Percentiles rank a stretch among this genome's conserved stretches.
These are phyloP conservation scores for Eristalinus sepulchralis DNA, from an alignment of 2,888 invertebrate species.

Conservation along the genomic window DNA sequence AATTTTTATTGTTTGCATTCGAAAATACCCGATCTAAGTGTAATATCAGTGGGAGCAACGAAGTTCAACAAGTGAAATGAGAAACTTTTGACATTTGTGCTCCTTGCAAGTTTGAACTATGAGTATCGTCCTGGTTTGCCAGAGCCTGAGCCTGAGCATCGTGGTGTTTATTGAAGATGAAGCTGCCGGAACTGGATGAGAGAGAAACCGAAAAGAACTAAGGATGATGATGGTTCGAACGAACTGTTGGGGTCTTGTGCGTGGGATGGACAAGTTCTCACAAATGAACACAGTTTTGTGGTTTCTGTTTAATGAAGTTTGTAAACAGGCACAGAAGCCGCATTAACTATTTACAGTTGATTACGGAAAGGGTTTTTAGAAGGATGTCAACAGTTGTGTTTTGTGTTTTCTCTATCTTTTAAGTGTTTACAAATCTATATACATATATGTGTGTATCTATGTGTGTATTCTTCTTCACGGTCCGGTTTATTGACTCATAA, in stretches of 20 bases:
- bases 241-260: slow-evolving; percentile 17
- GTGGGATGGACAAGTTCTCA: slow-evolving; percentile 70
- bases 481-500: slow-evolving; percentile 56
- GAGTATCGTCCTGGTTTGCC: too few species aligned
- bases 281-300: slow-evolving; percentile 71
- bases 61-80: slow-evolving; percentile 71
- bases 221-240: slow-evolving; percentile 40
- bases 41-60: slow-evolving; percentile 49
- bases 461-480: slow-evolving; percentile 9
- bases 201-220: background rate
- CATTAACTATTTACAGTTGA: slow-evolving; percentile 70
- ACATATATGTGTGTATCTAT: slow-evolving; percentile 7
- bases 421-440: background rate
- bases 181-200: background rate
- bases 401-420: slow-evolving; percentile 1
- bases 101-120: slow-evolving; percentile 31
- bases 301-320: slow-evolving; percentile 70
- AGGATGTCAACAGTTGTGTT: slow-evolving; percentile 65
- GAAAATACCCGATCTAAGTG: slow-evolving; percentile 61
- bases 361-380: slow-evolving; percentile 60
- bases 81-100: slow-evolving; percentile 67
- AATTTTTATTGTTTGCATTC: slow-evolving; percentile 69
- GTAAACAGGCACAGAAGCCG: slow-evolving; percentile 69
- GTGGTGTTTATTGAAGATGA: slow-evolving; percentile 27
- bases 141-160: background rate